Evolutionary conservation across 2,888 invertebrate species (phyloP), one percentile per base, ranked within the genome.

Genomic region (Monoplex corrugatus): DNA sequence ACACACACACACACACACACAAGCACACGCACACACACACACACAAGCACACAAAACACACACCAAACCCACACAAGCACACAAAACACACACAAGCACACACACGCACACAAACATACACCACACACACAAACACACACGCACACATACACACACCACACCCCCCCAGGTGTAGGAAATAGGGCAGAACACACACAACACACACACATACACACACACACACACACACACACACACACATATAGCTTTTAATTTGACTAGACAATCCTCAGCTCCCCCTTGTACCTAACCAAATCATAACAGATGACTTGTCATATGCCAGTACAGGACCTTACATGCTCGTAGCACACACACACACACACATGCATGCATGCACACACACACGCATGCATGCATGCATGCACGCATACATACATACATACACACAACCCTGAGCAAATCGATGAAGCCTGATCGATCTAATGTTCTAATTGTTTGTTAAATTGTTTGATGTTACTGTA

Each of bases 201-300:
- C 75, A 87, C 8, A 35, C 45, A 75, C 43, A 87, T n/a, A 57
- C 28, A 80, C 87, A 72, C 23, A 72, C 86, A 86, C 2, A 43
- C 72, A 86, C 63, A 86, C 72, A 86, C 44, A 72, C 43, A 86
- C 8, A 86, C 38, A 86, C 68, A 86, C 63, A 68, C 68, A 86
- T 40, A 72, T 50, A 40, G 23, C 23, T 28, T 43, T 50, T 23
- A 19, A 0, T 50, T 50, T 50, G 16, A 50, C n/a, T n/a, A n/a
- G n/a, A n/a, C n/a, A n/a, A n/a, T n/a, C n/a, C n/a, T n/a, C n/a
- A n/a, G n/a, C n/a, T n/a, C n/a, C n/a, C n/a, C n/a, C n/a, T n/a
- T n/a, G n/a, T n/a, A n/a, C n/a, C n/a, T n/a, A n/a, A n/a, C n/a
- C n/a, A n/a, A n/a, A n/a, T n/a, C n/a, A n/a, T n/a, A n/a, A n/a